Percentiles rank a stretch among this genome's conserved stretches.
Evolutionary conservation across 2,113 vertebrate species (phyloP).

Genomic region (cattle (Bos taurus)): ARS-UCD2.0 NC_037331.1:2304001-2304500

Average conservation of each 20-base stretch:
- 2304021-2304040: neutral
- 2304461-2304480: neutral
- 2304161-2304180: neutral
- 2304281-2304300: neutral
- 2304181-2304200: neutral
- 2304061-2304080: neutral
- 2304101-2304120: neutral
- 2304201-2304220: neutral
- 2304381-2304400: neutral
- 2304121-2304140: neutral
- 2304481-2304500: neutral
- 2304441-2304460: neutral
- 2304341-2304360: neutral
- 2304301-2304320: neutral
- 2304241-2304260: neutral
- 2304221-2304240: neutral
- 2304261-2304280: neutral
- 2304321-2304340: neutral
- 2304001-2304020: neutral
- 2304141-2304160: too few species aligned
- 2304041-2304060: neutral
- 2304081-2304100: neutral
- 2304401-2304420: neutral
- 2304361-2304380: neutral
- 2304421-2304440: neutral